phyloP scores from a whole-genome alignment of 2,888 invertebrate species.

The Heliconius erato region DNA sequence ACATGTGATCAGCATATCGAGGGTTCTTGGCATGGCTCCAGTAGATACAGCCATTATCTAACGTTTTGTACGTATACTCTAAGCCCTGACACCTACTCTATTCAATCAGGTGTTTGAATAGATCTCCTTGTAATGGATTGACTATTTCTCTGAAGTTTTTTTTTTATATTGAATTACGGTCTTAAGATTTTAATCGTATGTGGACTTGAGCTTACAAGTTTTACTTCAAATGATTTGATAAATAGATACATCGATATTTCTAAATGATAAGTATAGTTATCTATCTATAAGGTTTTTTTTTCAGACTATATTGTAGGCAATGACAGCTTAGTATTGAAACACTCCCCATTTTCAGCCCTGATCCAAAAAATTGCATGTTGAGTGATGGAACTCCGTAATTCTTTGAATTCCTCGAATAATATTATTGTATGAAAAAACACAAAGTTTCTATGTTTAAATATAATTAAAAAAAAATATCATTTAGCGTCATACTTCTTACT shows the following conservation, averaged over 20 bases:
- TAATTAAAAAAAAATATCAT: too few species aligned
- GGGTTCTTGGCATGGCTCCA: conserved; percentile 66
- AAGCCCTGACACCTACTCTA: conserved; percentile 46
- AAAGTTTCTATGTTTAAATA: not conserved
- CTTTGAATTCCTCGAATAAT: not conserved
- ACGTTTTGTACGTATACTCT: conserved; percentile 55
- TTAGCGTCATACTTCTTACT: not conserved
- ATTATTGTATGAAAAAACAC: not conserved
- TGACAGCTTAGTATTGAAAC: too few species aligned
- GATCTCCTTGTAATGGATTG: conserved; percentile 32
- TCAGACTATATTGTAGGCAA: too few species aligned
- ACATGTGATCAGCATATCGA: conserved; percentile 58
- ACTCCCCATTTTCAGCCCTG: too few species aligned
- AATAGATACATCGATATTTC: not conserved
- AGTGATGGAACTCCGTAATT: too few species aligned
- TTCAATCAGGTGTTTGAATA: conserved; percentile 50
- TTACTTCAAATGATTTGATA: not conserved
- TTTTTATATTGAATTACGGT: not conserved
- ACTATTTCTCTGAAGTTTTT: not conserved
- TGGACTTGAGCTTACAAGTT: not conserved
- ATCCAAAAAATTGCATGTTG: not conserved
- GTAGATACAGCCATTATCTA: conserved; percentile 59
- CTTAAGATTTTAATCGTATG: not conserved
- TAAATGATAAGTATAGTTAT: not conserved
- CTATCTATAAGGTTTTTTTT: too few species aligned